Base-by-base conservation (phyloP, 2,888 invertebrate genomes). In the Petrolisthes manimaculis region DNA sequence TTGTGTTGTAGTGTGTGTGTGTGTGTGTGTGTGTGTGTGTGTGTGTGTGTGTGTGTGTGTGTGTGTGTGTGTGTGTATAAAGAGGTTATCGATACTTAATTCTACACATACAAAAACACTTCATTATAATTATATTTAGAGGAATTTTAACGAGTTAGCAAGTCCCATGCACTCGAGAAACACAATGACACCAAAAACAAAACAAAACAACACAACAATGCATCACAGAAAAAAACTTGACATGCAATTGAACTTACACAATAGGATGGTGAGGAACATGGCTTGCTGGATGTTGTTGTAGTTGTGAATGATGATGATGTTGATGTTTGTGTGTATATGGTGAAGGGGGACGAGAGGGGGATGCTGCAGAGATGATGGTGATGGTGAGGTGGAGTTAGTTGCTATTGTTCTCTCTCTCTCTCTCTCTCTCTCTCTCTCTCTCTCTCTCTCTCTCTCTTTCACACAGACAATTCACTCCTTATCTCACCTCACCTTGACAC, bases 31-130 rank as follows among this genome's bases (percentile, higher is more conserved):
- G 61, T 61, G 61, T 61, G 61, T 61, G 61, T 61, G 61, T 61
- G 61, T 61, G 61, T 61, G 61, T 61, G 61, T 61, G 61, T 61
- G 61, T 61, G 61, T 61, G 61, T 61, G 61, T 61, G 61, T 61
- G 61, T 61, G 61, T 61, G 61, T 61, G 61, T 61, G 61, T 61
- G 61, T 12, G 61, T 9, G 37, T 61, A 37, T 1, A 37, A 37
- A 37, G 37, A 37, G 37, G 37, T 37, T 37, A 37, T 37, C 37
- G 1, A 37, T 37, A 37, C 2, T 37, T 37, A 37, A 37, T 37
- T 37, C 37, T 37, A 37, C 37, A 37, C 37, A 37, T n/a, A n/a
- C n/a, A 37, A 2, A 37, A 37, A 37, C 37, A 37, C 37, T 37
- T 37, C 37, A 37, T 37, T 37, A 37, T 37, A 37, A 37, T 37